These are phyloP conservation scores for Nymphalis polychloros DNA, from an alignment of 2,888 invertebrate species.

Conservation along the genomic window DNA sequence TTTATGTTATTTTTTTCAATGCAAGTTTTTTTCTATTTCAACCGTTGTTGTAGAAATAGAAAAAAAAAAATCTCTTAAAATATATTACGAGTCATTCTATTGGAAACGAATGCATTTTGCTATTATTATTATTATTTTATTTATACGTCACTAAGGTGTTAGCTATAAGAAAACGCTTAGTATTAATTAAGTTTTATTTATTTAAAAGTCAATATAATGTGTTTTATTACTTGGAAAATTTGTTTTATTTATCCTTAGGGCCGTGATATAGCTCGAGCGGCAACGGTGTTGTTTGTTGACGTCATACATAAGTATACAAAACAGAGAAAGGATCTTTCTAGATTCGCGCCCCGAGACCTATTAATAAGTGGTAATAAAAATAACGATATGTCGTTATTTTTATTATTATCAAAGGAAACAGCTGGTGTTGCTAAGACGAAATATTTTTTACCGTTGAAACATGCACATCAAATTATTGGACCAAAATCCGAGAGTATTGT, in stretches of 20 bases:
- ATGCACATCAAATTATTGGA: too few relatives aligned
- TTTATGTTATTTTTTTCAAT: conserved; percentile 30
- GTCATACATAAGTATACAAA: too few relatives aligned
- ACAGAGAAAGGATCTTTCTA: too few relatives aligned
- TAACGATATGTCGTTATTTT: too few relatives aligned
- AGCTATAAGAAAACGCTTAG: conserved; percentile 74
- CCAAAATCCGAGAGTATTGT: too few relatives aligned
- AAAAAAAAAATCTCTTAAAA: conserved; percentile 40
- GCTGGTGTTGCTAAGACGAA: too few relatives aligned
- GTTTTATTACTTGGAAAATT: conserved; percentile 64
- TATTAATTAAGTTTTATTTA: conserved; percentile 75
- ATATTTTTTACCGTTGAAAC: too few relatives aligned
- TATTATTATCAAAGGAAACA: too few relatives aligned
- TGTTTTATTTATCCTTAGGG: conserved; percentile 49
- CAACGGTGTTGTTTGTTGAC: too few relatives aligned
- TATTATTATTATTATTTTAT: conserved; percentile 50
- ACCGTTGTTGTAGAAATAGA: conserved; percentile 26
- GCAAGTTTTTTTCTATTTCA: conserved; percentile 14
- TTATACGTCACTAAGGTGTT: conserved; percentile 58
- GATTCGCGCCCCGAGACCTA: too few relatives aligned
- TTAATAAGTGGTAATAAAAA: too few relatives aligned
- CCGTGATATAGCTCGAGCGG: too few relatives aligned
- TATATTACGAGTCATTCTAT: conserved; percentile 43
- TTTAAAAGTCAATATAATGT: conserved; percentile 81
- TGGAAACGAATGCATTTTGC: conserved; percentile 63